Evolutionary conservation across 2,888 invertebrate genomes (phyloP).

Genomic region (Amorpha juglandis): DNA sequence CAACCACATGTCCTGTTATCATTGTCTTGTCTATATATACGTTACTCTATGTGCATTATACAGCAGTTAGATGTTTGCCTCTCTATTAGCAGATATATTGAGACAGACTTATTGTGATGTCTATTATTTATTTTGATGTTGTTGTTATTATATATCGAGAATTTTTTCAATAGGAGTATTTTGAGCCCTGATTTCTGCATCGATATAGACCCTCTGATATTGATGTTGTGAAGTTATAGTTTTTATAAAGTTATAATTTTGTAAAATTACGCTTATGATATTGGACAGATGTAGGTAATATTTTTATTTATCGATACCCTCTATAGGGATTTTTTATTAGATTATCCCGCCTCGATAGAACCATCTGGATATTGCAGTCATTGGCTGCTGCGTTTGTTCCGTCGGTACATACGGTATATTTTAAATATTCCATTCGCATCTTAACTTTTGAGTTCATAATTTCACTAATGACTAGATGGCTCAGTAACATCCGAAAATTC

Average conservation of each 20-base stretch:
- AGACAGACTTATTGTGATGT: slow-evolving; percentile 74
- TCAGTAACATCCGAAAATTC: slow-evolving; percentile 55
- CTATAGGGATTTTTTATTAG: slow-evolving; percentile 77
- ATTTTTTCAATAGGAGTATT: slow-evolving; percentile 74
- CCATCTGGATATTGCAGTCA: slow-evolving; percentile 70
- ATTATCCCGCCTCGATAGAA: slow-evolving; percentile 74
- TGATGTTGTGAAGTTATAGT: slow-evolving; percentile 80
- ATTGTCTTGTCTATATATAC: slow-evolving; percentile 73
- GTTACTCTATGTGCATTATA: slow-evolving; percentile 81
- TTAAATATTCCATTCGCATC: slow-evolving; percentile 31
- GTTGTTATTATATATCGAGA: slow-evolving; percentile 68
- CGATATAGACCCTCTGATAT: slow-evolving; percentile 79
- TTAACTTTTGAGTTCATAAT: slow-evolving; percentile 50
- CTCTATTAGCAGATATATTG: slow-evolving; percentile 77
- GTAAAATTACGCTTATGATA: slow-evolving; percentile 66
- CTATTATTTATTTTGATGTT: slow-evolving; percentile 79
- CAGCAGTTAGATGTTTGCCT: slow-evolving; percentile 82
- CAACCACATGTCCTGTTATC: slow-evolving; percentile 78
- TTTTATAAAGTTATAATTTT: slow-evolving; percentile 60
- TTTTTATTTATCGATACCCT: slow-evolving; percentile 58
- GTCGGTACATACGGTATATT: slow-evolving; percentile 68
- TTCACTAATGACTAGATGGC: slow-evolving; percentile 55
- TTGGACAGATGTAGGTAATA: slow-evolving; percentile 53
- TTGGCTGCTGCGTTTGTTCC: slow-evolving; percentile 68
- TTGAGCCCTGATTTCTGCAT: slow-evolving; percentile 78